These are phyloP conservation scores for Chelonia mydas DNA, from an alignment of 2,797 vertebrate species.

Conservation along the genomic window DNA sequence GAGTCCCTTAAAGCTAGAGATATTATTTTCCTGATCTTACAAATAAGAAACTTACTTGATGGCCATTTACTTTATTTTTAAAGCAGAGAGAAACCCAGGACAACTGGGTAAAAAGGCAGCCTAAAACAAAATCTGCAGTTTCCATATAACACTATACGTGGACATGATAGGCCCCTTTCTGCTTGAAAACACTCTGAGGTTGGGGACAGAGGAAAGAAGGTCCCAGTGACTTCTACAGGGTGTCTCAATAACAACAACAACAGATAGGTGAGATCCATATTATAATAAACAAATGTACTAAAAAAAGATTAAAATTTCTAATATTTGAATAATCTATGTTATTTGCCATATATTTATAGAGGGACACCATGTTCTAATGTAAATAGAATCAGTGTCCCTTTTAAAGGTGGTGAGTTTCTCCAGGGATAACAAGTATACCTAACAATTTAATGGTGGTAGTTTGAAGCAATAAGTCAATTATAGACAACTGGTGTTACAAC, in stretches of 20 bases:
- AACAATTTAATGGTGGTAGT: slow-evolving; percentile 25
- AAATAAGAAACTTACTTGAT: not conserved
- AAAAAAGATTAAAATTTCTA: not conserved
- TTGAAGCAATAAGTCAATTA: slow-evolving; percentile 19
- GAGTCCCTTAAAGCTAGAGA: not conserved
- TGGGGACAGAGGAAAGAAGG: not conserved
- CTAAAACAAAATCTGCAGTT: slow-evolving; percentile 1
- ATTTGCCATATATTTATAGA: not conserved
- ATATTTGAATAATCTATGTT: not conserved
- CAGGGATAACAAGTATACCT: not conserved
- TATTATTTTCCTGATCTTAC: not conserved
- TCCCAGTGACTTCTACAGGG: not conserved
- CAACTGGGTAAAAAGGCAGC: not conserved
- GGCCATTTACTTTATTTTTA: slow-evolving; percentile 7
- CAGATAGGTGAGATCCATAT: not conserved
- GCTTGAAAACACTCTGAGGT: not conserved
- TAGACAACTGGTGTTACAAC: slow-evolving; percentile 40
- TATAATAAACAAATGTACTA: not conserved
- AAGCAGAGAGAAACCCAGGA: not conserved
- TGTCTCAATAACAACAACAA: not conserved
- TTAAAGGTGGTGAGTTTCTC: not conserved
- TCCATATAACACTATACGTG: not conserved
- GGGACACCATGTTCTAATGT: not conserved
- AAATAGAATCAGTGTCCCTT: not conserved
- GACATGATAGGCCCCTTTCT: not conserved